Evolutionary conservation across 2,113 vertebrate genomes (phyloP).

Genomic region (Burhinus oedicnemus): DNA sequence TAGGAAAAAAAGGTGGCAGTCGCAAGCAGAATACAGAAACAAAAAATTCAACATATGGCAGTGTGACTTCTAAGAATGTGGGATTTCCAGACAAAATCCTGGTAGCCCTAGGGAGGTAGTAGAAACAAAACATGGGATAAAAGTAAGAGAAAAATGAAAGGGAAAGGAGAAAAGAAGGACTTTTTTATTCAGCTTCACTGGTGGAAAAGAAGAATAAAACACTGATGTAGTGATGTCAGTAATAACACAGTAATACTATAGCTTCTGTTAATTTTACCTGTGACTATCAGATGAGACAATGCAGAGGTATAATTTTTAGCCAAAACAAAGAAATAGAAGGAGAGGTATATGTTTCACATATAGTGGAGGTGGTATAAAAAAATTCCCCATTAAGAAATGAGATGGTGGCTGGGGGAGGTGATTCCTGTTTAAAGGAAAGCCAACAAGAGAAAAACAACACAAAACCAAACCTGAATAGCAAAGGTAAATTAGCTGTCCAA

Average conservation of each 20-base stretch:
- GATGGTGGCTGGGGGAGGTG: rapidly evolving
- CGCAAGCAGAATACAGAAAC: background rate
- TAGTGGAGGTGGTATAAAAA: background rate
- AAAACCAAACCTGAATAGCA: background rate
- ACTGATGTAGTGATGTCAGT: background rate
- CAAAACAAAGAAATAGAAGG: background rate
- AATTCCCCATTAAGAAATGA: background rate
- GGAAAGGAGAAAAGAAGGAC: rapidly evolving
- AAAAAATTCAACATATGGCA: background rate
- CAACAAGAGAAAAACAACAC: background rate
- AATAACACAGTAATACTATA: background rate
- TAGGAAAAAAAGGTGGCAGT: background rate
- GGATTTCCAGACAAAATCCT: background rate
- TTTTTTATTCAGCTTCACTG: background rate
- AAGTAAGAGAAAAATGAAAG: background rate
- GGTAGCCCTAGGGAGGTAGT: background rate
- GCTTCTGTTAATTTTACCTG: background rate
- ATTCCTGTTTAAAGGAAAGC: background rate
- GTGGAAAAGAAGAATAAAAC: background rate
- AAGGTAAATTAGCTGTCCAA: background rate
- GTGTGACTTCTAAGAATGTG: background rate
- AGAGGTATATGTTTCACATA: background rate
- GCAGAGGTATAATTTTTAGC: background rate
- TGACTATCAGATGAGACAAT: background rate
- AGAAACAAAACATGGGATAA: background rate